These are phyloP conservation scores for Percina caprodes DNA, from an alignment of 2,113 vertebrate genomes.

Conservation along the genomic window DNA sequence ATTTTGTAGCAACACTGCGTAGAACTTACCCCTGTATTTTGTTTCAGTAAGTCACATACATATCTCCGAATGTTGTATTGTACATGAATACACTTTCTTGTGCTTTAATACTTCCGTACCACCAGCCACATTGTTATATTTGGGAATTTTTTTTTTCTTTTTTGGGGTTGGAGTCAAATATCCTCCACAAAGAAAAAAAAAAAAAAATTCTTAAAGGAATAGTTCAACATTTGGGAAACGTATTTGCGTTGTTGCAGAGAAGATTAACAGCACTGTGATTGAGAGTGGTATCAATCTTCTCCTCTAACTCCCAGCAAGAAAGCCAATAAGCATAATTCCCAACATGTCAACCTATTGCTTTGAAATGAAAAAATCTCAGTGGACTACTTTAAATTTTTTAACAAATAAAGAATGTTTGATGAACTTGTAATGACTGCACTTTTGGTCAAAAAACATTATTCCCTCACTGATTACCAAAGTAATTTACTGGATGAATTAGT, in stretches of 20 bases:
- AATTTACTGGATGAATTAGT: conserved; percentile 35
- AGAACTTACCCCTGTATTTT: neutral
- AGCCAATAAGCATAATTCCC: neutral
- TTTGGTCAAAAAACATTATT: conserved; percentile 16
- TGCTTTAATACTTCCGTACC: neutral
- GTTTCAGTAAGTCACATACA: neutral
- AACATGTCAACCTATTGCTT: conserved; percentile 17
- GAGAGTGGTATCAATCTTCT: neutral
- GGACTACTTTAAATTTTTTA: neutral
- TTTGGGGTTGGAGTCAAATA: too few species aligned
- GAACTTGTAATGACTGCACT: conserved; percentile 4
- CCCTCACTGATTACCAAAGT: conserved; percentile 27
- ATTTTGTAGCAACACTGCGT: neutral
- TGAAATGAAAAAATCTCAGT: conserved; percentile 16
- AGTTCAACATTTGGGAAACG: neutral
- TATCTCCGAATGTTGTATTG: neutral
- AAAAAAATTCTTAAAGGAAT: neutral
- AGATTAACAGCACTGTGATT: neutral
- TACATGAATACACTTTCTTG: neutral
- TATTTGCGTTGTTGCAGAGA: neutral
- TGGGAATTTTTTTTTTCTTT: neutral
- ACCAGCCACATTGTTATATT: neutral
- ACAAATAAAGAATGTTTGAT: conserved; percentile 1
- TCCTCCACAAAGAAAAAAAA: neutral
- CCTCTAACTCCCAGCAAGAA: neutral